phyloP scores from a whole-genome alignment of 2,113 vertebrate genomes.

The Xenotilapia flavipinnis region DNA sequence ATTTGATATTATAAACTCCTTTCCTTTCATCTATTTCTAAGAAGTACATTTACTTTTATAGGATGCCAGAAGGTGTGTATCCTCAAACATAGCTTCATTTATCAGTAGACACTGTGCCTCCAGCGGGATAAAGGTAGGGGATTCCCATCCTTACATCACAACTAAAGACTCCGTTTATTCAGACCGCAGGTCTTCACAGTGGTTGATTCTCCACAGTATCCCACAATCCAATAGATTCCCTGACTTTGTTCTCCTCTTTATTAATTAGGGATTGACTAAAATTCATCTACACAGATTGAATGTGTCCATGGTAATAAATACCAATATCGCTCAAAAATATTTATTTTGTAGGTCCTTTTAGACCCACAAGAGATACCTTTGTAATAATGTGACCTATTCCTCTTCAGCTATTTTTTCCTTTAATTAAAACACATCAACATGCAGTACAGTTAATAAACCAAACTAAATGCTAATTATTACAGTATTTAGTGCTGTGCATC shows the following conservation, averaged over 20 bases:
- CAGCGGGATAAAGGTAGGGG: background rate
- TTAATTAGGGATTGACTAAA: background rate
- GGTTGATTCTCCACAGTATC: background rate
- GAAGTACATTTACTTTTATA: background rate
- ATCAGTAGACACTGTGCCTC: background rate
- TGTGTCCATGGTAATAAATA: background rate
- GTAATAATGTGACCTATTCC: background rate
- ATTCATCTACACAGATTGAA: background rate
- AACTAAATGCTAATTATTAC: background rate
- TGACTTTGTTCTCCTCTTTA: background rate
- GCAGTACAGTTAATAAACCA: background rate
- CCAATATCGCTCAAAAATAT: background rate
- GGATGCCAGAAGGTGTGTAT: conserved; percentile 13
- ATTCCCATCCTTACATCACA: conserved; percentile 15
- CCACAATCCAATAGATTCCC: background rate
- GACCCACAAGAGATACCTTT: background rate
- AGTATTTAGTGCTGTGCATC: background rate
- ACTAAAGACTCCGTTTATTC: background rate
- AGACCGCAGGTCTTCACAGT: background rate
- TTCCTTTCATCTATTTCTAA: background rate
- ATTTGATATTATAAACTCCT: background rate
- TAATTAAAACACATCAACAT: background rate
- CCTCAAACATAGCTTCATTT: background rate
- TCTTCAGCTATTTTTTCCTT: background rate
- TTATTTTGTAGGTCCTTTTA: background rate